phyloP scores from a whole-genome alignment of 2,113 vertebrate genomes.

The Vulpes ferrilata region DNA sequence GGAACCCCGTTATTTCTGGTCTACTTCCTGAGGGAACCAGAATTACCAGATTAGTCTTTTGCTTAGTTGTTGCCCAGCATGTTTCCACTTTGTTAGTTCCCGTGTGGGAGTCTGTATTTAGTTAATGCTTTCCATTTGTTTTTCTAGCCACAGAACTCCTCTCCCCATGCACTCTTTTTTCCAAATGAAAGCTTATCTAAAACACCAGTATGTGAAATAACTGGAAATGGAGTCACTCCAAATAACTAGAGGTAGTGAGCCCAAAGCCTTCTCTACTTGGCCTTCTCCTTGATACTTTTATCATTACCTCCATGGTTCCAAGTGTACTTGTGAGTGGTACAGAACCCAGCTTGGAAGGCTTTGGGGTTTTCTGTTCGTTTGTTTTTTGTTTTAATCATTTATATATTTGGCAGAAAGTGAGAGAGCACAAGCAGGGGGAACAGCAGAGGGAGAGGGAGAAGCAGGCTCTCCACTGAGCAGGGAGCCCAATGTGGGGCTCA shows the following conservation, averaged over 20 bases:
- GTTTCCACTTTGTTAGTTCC: not conserved
- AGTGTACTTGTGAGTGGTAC: not conserved
- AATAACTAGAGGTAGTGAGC: not conserved
- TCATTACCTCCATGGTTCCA: not conserved
- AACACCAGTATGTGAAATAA: not conserved
- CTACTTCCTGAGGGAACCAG: not conserved
- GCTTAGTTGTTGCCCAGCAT: not conserved
- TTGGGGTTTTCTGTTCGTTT: not conserved
- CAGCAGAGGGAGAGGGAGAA: no score
- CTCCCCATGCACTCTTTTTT: not conserved
- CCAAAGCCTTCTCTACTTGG: not conserved
- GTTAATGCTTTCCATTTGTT: conserved; percentile 23
- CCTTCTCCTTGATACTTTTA: not conserved
- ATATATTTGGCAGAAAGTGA: no score
- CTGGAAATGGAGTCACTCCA: not conserved
- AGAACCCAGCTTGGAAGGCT: not conserved
- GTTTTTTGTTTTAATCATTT: no score
- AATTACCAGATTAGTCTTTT: not conserved
- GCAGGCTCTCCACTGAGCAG: no score
- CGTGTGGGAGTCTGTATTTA: conserved; percentile 15
- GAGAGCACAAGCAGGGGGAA: no score
- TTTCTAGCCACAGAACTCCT: not conserved
- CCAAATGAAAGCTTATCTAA: not conserved
- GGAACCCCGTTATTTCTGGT: not conserved
- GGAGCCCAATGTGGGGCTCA: no score